Percentiles rank a stretch among this genome's conserved stretches.
phyloP scores from a whole-genome alignment of 2,797 vertebrate species.

The Halcyon badia region DNA sequence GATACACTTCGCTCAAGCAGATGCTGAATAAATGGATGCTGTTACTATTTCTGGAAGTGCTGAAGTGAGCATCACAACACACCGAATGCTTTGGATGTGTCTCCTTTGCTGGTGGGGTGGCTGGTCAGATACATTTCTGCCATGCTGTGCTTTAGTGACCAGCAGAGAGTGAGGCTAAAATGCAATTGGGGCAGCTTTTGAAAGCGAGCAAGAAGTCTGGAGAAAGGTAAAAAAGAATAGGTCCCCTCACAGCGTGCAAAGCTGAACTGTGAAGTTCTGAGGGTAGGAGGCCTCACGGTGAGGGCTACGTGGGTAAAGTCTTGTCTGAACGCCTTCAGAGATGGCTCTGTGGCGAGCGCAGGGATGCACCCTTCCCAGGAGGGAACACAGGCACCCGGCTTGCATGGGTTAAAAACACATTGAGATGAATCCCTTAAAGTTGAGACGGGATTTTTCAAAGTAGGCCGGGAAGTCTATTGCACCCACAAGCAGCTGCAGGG shows the following conservation, averaged over 20 bases:
- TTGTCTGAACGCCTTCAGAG: background rate
- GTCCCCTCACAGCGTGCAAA: background rate
- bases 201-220: background rate
- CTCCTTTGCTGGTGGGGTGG: background rate
- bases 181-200: background rate
- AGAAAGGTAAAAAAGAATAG: background rate
- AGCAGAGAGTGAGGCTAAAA: background rate
- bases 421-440: background rate
- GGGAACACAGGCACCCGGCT: background rate
- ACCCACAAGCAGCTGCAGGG: background rate
- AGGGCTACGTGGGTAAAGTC: background rate
- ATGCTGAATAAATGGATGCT: background rate
- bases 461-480: background rate
- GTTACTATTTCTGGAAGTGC: background rate
- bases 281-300: background rate
- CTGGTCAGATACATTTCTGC: background rate
- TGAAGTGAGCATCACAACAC: background rate
- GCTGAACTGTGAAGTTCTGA: background rate
- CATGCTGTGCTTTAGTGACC: background rate
- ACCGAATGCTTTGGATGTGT: background rate
- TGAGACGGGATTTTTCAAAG: background rate
- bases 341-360: accelerated
- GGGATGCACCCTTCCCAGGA: background rate
- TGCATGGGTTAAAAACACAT: accelerated
- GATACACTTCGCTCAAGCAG: background rate